A percentile compares a stretch with the other conserved stretches of the same genome.
These are phyloP conservation scores for Cyanistes caeruleus DNA, from an alignment of 2,113 vertebrate species.

Conservation along the genomic window DNA sequence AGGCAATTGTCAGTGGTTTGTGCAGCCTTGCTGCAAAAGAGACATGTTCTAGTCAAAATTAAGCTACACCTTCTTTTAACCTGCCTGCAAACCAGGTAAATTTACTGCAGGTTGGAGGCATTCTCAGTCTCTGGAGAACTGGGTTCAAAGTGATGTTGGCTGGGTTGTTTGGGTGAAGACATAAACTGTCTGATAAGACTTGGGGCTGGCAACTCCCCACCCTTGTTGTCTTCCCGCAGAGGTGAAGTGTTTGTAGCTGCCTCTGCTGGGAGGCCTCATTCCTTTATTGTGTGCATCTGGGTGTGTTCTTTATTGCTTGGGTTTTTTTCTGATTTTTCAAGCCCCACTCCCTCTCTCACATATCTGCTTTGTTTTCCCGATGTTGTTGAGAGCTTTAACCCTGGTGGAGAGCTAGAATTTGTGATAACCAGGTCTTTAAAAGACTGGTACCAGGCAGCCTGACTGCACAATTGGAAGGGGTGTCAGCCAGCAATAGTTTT, in stretches of 20 bases:
- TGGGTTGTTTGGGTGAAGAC: neutral
- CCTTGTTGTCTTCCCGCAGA: neutral
- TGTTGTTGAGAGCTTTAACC: neutral
- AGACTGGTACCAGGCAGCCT: neutral
- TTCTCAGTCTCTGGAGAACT: neutral
- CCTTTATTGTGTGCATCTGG: neutral
- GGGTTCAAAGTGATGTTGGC: neutral
- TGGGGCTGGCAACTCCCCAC: neutral
- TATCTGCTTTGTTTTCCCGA: neutral
- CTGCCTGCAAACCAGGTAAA: neutral
- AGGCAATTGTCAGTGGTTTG: neutral
- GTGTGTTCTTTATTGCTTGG: neutral
- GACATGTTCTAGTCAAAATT: neutral
- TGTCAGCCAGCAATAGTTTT: conserved; percentile 11
- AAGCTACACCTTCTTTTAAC: neutral
- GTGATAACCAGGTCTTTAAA: neutral
- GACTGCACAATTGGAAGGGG: conserved; percentile 1
- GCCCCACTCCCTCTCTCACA: neutral
- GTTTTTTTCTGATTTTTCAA: neutral
- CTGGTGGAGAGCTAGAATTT: neutral
- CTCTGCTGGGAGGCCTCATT: neutral
- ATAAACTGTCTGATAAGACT: neutral
- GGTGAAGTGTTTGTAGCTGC: neutral
- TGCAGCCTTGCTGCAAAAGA: neutral
- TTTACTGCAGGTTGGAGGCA: neutral